Evolutionary conservation across 2,113 vertebrate genomes (phyloP), one percentile per base, ranked within the genome.

Genomic region (Megaceryle maxima): DNA sequence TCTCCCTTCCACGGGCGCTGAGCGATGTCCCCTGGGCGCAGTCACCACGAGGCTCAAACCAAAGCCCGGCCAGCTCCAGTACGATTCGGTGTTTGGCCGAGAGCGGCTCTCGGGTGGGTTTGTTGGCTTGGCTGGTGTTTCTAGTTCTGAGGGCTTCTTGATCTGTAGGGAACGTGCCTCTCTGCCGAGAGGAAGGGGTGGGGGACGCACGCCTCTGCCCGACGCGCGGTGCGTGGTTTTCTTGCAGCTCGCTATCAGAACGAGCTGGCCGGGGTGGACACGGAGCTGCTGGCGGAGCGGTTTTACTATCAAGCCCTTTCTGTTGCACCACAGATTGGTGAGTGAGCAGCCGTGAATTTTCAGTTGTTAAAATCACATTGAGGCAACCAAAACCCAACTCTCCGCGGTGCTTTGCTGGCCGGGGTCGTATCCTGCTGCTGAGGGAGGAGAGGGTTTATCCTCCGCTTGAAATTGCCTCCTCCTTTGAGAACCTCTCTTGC

Each of bases 231-330:
- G 28, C 85, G 41, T 80, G 55, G 41, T 43, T 81, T 55, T 60
- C 79, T 92, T 91, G 51, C 97, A 99, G 99, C 99, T 10, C 99
- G 99, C 6, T 99, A 99, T 87, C 99, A 99, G 98, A 99, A 99
- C 2, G 99, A 99, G 57, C 98, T 99, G 72, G 99, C 99, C 7
- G 99, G 99, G 0, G 99, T 99, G 90, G 99, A 99, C 97, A 98
- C 99, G 0, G 99, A 99, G 95, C 97, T 99, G 96, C 98, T 99
- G 93, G 99, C 99, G 0, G 99, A 99, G 93, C 92, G 99, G 50
- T 99, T 99, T 97, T 99, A 99, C 97, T 99, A 99, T 82, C 99
- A 99, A 92, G 99, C 99, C 21, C 97, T 99, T 92, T 99, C 99
- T 12, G 99, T 99, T 28, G 98, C 99, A 37, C 99, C 99, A 5